Conservation (phyloP, 2,113 vertebrate genomes). For the Mohoua ochrocephala region DNA sequence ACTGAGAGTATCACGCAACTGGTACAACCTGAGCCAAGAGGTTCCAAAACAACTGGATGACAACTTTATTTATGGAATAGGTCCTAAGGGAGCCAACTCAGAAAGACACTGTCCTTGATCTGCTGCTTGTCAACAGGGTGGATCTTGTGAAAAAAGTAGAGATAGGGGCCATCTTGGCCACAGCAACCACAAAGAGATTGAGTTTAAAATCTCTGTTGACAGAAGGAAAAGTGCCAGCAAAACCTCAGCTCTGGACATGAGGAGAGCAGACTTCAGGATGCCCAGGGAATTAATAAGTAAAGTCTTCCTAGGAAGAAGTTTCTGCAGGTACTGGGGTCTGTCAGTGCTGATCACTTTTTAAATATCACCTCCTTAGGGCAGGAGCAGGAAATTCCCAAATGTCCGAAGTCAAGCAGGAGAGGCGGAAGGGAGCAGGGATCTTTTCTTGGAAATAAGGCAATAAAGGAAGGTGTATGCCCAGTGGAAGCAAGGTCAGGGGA, state of each 20-base stretch:
- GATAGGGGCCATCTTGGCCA: no score
- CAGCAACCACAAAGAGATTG: background rate
- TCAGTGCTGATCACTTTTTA: background rate
- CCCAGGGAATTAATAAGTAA: background rate
- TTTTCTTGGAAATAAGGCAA: background rate
- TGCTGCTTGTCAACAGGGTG: background rate
- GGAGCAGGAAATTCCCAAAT: background rate
- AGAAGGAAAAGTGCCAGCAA: background rate
- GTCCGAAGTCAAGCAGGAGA: fast-evolving
- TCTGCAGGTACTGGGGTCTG: background rate
- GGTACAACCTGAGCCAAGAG: background rate
- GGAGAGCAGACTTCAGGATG: background rate
- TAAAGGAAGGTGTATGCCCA: background rate
- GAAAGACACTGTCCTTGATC: background rate
- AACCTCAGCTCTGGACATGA: background rate
- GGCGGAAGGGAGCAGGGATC: background rate
- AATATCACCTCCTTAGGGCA: no score
- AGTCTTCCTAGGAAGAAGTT: background rate
- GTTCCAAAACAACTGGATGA: background rate
- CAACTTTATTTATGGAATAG: background rate
- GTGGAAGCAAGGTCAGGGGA: background rate
- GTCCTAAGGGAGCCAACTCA: background rate
- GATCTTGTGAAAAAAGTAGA: background rate
- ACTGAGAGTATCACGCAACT: background rate
- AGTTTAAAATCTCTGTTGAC: background rate